Evolutionary conservation across 2,797 vertebrate genomes (phyloP).

Genomic region (Geotrypetes seraphini): DNA sequence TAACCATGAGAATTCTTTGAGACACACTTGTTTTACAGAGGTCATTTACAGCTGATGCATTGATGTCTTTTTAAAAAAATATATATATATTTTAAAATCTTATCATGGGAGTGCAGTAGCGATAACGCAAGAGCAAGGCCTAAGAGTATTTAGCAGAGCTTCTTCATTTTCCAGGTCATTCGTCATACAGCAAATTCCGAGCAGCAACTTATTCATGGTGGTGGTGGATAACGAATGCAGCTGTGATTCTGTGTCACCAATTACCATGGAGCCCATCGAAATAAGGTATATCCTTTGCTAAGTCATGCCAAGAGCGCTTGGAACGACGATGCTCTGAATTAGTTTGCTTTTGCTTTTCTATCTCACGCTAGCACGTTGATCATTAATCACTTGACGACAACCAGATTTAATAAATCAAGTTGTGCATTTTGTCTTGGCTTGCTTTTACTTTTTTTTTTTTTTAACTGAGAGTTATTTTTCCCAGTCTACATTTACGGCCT

Average conservation of each 20-base stretch:
- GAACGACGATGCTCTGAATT: neutral
- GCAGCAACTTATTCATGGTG: conserved; percentile 98
- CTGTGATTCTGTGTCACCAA: conserved; percentile 69
- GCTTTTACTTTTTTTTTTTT: no score
- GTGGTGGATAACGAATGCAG: conserved; percentile 92
- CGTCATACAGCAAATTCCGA: conserved; percentile 97
- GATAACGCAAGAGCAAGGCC: no score
- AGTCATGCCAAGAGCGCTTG: neutral
- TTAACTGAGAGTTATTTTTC: no score
- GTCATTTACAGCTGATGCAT: no score
- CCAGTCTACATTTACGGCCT: no score
- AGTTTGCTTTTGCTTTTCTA: neutral
- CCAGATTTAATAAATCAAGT: neutral
- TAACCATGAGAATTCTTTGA: no score
- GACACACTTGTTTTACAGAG: no score
- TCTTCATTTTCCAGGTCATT: conserved; percentile 73
- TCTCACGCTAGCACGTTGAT: neutral
- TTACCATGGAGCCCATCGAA: conserved; percentile 93
- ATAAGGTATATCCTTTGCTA: conserved; percentile 95
- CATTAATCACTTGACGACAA: neutral
- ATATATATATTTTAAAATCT: no score
- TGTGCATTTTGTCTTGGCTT: no score
- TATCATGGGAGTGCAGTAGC: no score
- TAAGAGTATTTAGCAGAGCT: no score
- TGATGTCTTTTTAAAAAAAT: no score